A percentile compares a stretch with the other conserved stretches of the same genome.
These are phyloP conservation scores for Cranoglanis bouderius DNA, from an alignment of 2,113 vertebrate genomes.

Conservation along the genomic window DNA sequence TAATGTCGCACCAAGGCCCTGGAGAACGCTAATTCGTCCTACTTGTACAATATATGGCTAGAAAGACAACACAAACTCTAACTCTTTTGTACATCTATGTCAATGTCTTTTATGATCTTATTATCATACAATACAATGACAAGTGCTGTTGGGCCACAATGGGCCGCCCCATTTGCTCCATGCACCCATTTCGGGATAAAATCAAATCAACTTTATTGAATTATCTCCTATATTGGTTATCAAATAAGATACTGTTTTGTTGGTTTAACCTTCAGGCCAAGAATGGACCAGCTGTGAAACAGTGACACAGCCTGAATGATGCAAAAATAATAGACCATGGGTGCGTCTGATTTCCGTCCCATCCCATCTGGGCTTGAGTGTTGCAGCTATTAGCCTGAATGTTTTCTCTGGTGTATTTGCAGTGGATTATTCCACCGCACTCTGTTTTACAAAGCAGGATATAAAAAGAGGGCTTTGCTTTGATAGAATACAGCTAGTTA, in stretches of 20 bases:
- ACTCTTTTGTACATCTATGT: not conserved
- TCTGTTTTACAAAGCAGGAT: not conserved
- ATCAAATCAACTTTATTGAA: conserved; percentile 14
- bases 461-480: not conserved
- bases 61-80: not conserved
- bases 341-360: conserved; percentile 13
- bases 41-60: not conserved
- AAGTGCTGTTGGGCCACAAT: not conserved
- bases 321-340: conserved; percentile 22
- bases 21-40: not conserved
- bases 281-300: not conserved
- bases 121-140: not conserved
- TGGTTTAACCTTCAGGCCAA: conserved; percentile 7
- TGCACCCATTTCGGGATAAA: not conserved
- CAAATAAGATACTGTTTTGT: not conserved
- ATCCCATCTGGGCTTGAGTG: conserved; percentile 28
- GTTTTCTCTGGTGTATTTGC: conserved; percentile 23
- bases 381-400: conserved; percentile 16
- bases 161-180: not conserved
- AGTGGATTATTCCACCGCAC: not conserved
- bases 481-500: not conserved
- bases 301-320: not conserved
- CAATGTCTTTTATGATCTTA: not conserved
- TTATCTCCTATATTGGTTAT: not conserved
- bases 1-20: not conserved